Percentiles rank a stretch among this genome's conserved stretches.
Conservation (phyloP, 2,888 invertebrate genomes). For the Drosophila cognata region DNA sequence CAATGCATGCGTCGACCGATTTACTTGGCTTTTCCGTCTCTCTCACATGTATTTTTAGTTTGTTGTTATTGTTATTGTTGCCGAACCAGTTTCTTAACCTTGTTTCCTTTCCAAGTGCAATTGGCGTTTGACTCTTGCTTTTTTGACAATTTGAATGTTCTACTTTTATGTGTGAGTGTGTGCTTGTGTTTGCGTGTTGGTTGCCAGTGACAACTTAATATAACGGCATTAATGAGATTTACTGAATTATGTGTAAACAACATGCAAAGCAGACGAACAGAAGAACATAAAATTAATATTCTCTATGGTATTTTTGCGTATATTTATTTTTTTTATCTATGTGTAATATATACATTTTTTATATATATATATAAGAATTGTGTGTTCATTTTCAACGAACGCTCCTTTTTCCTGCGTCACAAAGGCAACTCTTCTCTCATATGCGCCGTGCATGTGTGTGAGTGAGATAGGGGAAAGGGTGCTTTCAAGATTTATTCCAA, state of each 20-base stretch:
- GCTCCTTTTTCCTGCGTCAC: conserved; percentile 47
- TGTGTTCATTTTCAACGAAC: not conserved
- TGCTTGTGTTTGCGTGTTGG: conserved; percentile 34
- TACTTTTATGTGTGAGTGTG: conserved; percentile 47
- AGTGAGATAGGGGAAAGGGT: not conserved
- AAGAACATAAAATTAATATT: conserved; percentile 25
- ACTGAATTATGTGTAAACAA: conserved; percentile 40
- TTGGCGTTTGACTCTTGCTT: conserved; percentile 63
- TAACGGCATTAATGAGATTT: conserved; percentile 54
- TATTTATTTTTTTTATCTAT: conserved; percentile 10
- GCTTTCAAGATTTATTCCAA: conserved; percentile 13
- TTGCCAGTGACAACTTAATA: conserved; percentile 57
- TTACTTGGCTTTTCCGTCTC: conserved; percentile 39
- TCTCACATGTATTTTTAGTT: conserved; percentile 35
- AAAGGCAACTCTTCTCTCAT: conserved; percentile 17
- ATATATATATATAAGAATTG: conserved; percentile 18
- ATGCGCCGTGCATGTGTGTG: not conserved
- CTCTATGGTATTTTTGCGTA: conserved; percentile 7
- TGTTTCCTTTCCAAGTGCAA: conserved; percentile 75
- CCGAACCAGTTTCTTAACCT: conserved; percentile 78
- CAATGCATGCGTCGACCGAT: conserved; percentile 61
- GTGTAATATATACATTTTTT: conserved; percentile 10
- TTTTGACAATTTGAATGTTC: conserved; percentile 70
- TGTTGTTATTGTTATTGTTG: conserved; percentile 42
- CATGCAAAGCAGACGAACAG: conserved; percentile 40